phyloP scores from a whole-genome alignment of 2,113 vertebrate genomes.

The Petromus typicus region DNA sequence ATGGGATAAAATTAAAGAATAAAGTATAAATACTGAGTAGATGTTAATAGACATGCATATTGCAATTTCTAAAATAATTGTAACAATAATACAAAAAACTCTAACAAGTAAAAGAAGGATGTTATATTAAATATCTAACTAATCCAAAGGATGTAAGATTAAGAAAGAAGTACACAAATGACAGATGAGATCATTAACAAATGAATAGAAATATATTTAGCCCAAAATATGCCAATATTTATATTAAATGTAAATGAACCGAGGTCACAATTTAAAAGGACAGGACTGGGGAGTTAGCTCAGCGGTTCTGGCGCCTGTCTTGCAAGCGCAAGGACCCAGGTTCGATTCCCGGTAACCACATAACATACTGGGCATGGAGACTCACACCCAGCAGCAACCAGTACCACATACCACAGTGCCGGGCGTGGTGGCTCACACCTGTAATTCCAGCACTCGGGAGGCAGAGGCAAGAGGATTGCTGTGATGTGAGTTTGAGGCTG shows the following conservation, averaged over 20 bases:
- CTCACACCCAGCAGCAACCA: no score
- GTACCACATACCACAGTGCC: no score
- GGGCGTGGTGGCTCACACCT: no score
- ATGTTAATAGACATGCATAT: background rate
- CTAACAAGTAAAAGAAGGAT: background rate
- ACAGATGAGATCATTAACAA: background rate
- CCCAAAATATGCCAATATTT: background rate
- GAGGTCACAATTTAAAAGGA: background rate
- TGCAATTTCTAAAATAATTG: background rate
- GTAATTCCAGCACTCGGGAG: no score
- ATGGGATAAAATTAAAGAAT: background rate
- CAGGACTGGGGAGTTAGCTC: no score
- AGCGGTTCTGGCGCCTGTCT: no score
- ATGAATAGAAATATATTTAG: background rate
- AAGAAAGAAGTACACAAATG: background rate
- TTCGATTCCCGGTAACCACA: no score
- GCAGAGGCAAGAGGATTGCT: no score
- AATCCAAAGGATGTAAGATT: background rate
- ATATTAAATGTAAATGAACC: slow-evolving; percentile 14
- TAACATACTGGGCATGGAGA: no score
- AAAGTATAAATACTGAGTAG: background rate
- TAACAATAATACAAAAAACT: background rate
- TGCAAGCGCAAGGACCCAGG: no score
- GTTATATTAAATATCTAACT: no score
- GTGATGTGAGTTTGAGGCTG: no score